A percentile compares a stretch with the other conserved stretches of the same genome.
These are phyloP conservation scores for Lophius piscatorius DNA, from an alignment of 2,113 vertebrate species.

Conservation along the genomic window DNA sequence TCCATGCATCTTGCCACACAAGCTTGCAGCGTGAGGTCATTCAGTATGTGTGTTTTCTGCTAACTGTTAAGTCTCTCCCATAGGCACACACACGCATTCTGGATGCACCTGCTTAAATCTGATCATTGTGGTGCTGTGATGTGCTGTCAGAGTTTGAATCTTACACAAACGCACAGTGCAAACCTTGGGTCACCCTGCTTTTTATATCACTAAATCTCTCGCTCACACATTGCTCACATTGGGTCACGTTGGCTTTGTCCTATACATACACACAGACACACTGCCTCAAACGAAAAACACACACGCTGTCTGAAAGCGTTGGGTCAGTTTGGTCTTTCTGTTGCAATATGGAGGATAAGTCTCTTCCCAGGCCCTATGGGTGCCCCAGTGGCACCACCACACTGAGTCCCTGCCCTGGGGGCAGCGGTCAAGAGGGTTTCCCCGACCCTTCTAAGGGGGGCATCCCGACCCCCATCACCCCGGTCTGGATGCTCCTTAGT, in stretches of 20 bases:
- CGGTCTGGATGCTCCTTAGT: conserved; percentile 83
- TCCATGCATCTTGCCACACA: conserved; percentile 19
- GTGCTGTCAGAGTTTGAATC: conserved; percentile 79
- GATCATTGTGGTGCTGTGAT: conserved; percentile 73
- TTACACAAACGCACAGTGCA: conserved; percentile 75
- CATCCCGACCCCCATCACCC: conserved; percentile 81
- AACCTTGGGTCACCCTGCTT: conserved; percentile 74
- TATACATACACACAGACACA: conserved; percentile 57
- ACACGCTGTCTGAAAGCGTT: conserved; percentile 67
- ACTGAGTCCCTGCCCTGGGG: conserved; percentile 86
- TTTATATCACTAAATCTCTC: conserved; percentile 73
- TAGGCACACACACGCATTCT: conserved; percentile 14
- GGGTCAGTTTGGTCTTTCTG: conserved; percentile 65
- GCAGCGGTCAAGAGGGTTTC: conserved; percentile 89
- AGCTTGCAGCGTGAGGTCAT: conserved; percentile 46
- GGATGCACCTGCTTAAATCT: conserved; percentile 61
- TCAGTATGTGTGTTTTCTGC: conserved; percentile 46
- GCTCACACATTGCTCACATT: conserved; percentile 63
- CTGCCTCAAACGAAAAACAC: conserved; percentile 58
- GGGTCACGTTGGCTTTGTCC: conserved; percentile 69
- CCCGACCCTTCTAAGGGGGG: conserved; percentile 82
- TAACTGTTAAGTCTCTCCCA: conserved; percentile 52
- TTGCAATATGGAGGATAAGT: conserved; percentile 65
- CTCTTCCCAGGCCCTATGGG: conserved; percentile 85
- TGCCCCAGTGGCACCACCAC: conserved; percentile 88